Conservation (phyloP, 2,797 vertebrate genomes). For the Muscicapa comitata region DNA sequence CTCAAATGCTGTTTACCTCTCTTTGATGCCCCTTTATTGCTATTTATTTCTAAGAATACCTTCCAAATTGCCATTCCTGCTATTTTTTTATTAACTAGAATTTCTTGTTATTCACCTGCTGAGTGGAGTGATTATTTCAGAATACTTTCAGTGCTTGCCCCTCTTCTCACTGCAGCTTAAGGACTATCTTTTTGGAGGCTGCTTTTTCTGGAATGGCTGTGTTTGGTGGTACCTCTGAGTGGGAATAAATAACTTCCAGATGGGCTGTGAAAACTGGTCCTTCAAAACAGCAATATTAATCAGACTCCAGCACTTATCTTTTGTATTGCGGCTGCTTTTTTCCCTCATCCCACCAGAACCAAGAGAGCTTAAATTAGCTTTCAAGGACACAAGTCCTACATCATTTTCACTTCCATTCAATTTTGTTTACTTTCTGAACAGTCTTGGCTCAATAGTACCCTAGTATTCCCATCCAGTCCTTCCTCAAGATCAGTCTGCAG, state of each 20-base stretch:
- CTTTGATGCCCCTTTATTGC: not conserved
- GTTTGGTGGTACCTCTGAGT: not conserved
- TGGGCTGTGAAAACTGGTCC: not conserved
- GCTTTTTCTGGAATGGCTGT: not conserved
- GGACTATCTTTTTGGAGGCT: not conserved
- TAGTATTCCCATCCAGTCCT: not conserved
- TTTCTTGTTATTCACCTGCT: not conserved
- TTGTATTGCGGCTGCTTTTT: slow-evolving; percentile 9
- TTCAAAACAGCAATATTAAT: slow-evolving; percentile 35
- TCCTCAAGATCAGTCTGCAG: not conserved
- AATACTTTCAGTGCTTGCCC: not conserved
- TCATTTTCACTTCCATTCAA: not conserved
- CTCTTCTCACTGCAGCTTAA: not conserved
- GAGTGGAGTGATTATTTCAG: not conserved
- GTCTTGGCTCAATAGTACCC: not conserved
- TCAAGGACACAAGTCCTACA: slow-evolving; percentile 23
- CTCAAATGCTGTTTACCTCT: not conserved
- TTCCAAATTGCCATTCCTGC: not conserved
- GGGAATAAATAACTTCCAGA: slow-evolving; percentile 21
- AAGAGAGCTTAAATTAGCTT: slow-evolving; percentile 50
- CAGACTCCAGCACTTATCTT: not conserved
- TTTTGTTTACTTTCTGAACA: not conserved
- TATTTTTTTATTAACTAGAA: not conserved
- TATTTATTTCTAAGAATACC: not conserved
- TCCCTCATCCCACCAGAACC: slow-evolving; percentile 17